Base-by-base conservation (phyloP, 2,113 vertebrate genomes). In the Eulacestoma nigropectus region DNA sequence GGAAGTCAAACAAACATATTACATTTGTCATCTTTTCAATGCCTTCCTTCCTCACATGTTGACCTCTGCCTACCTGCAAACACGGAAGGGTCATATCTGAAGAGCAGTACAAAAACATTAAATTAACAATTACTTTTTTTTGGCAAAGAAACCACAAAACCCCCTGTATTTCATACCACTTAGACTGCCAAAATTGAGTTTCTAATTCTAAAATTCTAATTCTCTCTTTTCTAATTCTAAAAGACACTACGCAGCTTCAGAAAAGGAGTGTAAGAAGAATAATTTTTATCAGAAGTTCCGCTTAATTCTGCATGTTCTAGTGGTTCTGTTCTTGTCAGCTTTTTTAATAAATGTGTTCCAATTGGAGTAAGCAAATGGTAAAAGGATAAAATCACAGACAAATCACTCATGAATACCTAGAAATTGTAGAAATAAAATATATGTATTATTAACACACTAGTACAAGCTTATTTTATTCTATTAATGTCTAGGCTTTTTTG, bases 181-280 rank as follows among this genome's bases (percentile, higher is more conserved):
- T 57, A n/a, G 27, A 49, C 25, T 72, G 49, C 63, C 46, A 94
- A 44, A 92, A 47, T n/a, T n/a, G 18, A 81, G n/a, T 56, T 93
- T 57, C 83, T 65, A 39, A 57, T 63, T 82, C 70, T 32, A 65
- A 78, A 95, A 75, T 83, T 75, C 69, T 27, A 72, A 78, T 80
- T 84, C n/a, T 33, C 53, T 68, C 37, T 69, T 56, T 94, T 69
- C 73, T 52, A 49, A 76, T 74, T 69, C 52, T 32, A 50, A 57
- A 95, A 79, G 86, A 96, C 93, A 95, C 87, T 90, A 92, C 88
- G 56, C 44, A 89, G 18, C 35, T 86, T 72, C 32, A 88, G 32
- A 16, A 78, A 93, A 93, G 79, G 1, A 5, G 26, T 79, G 25
- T 47, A 84, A 89, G n/a, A 91, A 69, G 47, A 89, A 35, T 15